Base-by-base conservation (phyloP, 2,113 vertebrate genomes). In the Archocentrus centrarchus region DNA sequence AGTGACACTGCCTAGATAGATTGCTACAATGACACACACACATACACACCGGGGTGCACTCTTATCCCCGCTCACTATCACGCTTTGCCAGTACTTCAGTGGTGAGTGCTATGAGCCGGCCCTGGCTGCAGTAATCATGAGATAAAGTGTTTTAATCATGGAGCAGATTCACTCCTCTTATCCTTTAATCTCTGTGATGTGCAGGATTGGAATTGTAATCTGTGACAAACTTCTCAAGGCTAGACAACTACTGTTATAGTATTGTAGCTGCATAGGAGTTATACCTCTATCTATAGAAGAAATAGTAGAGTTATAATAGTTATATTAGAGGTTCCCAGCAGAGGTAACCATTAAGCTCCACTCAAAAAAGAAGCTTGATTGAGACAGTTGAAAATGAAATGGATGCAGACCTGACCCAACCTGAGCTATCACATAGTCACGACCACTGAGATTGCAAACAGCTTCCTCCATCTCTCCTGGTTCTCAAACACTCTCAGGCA, bases 131-230 rank as follows among this genome's bases (percentile, higher is more conserved):
- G 86, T 88, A 89, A 92, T 92, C 91, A 80, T 30, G 68, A 86
- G 85, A 90, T 92, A 79, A 83, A 88, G 86, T 84, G 82, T 87
- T 90, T 88, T 91, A 91, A 90, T 91, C 68, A 18, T 58, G 86
- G 59, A 86, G 61, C 59, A 8, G 85, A 85, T 88, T 89, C 82
- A 77, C 79, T 77, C 84, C 82, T 63, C 61, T 83, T 80, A 89
- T 89, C 82, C 50, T 75, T 86, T 92, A 91, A 92, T 92, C 89
- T 82, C 80, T 79, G 41, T 57, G 60, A 87, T 88, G 77, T 87
- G 53, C 30, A 58, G 77, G 87, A 90, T 80, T 83, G 70, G 62
- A 62, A 68, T 62, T 78, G 53, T 79, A 64, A 83, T 83, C 62
- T 86, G 53, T 68, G 47, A 78, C 44, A 50, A 66, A 77, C 60